A percentile compares a stretch with the other conserved stretches of the same genome.
These are phyloP conservation scores for Carcharodon carcharias DNA, from an alignment of 2,797 vertebrate genomes.

Conservation along the genomic window DNA sequence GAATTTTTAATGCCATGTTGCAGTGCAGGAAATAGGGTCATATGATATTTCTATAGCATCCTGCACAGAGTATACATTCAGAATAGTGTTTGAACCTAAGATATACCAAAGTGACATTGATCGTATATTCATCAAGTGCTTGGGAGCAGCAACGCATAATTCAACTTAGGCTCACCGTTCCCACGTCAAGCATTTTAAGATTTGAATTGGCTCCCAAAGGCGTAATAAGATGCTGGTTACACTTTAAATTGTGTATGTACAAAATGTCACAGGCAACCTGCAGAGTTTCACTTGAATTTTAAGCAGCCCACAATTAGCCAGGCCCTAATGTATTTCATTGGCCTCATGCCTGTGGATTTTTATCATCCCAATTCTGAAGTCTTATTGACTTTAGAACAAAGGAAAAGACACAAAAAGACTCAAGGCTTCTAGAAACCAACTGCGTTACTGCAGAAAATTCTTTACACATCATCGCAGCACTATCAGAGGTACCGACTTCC, in stretches of 20 bases:
- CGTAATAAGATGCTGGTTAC: background rate
- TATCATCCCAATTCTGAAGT: background rate
- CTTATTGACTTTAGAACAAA: background rate
- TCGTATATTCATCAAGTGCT: background rate
- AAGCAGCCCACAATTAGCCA: background rate
- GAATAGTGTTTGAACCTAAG: background rate
- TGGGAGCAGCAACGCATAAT: background rate
- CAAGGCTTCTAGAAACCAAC: background rate
- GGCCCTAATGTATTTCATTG: background rate
- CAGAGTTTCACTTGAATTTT: too few species aligned
- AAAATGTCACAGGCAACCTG: slow-evolving; percentile 18
- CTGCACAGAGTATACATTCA: background rate
- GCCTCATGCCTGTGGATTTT: background rate
- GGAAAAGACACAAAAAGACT: background rate
- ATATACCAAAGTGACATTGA: background rate
- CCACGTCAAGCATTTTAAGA: background rate
- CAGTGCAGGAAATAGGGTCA: background rate
- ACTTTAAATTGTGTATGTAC: background rate
- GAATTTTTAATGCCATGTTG: background rate
- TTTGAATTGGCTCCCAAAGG: background rate
- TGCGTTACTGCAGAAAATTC: background rate
- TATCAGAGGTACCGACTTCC: background rate
- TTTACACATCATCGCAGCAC: background rate
- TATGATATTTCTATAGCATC: background rate
- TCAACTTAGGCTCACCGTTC: background rate